A percentile compares a stretch with the other conserved stretches of the same genome.
These are phyloP conservation scores for Dioctria linearis DNA, from an alignment of 2,888 invertebrate species.

Conservation along the genomic window DNA sequence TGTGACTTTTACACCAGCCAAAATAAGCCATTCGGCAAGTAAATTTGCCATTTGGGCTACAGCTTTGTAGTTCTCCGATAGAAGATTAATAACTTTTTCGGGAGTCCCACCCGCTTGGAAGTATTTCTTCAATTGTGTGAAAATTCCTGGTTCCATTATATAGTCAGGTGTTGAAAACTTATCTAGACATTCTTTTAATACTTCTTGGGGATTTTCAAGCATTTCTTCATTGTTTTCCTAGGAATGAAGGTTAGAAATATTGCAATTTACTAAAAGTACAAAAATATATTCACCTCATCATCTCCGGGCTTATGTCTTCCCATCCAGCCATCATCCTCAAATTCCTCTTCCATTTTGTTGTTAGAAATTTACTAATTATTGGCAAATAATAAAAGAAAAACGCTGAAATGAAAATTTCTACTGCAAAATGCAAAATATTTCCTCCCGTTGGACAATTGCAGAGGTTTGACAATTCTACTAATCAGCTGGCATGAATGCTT, in stretches of 20 bases:
- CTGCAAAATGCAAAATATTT: too few species aligned
- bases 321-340: constrained; percentile 69
- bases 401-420: too few species aligned
- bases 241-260: constrained; percentile 59
- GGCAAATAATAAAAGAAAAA: too few species aligned
- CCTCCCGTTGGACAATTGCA: too few species aligned
- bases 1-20: constrained; percentile 89
- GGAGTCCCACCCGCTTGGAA: constrained; percentile 92
- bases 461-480: too few species aligned
- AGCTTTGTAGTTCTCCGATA: constrained; percentile 94
- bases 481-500: too few species aligned
- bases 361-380: too few species aligned
- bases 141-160: constrained; percentile 98
- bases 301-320: constrained; percentile 61
- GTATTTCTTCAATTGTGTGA: constrained; percentile 89
- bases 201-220: constrained; percentile 88
- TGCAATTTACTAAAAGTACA: background rate
- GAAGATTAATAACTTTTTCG: constrained; percentile 93
- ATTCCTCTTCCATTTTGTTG: constrained; percentile 67
- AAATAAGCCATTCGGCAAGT: constrained; percentile 96
- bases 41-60: constrained; percentile 98
- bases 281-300: constrained; percentile 44
- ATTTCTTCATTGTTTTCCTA: constrained; percentile 80
- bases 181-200: constrained; percentile 90
- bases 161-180: constrained; percentile 95